These are phyloP conservation scores for Eristalinus aeneus DNA, from an alignment of 2,888 invertebrate genomes.

Conservation along the genomic window DNA sequence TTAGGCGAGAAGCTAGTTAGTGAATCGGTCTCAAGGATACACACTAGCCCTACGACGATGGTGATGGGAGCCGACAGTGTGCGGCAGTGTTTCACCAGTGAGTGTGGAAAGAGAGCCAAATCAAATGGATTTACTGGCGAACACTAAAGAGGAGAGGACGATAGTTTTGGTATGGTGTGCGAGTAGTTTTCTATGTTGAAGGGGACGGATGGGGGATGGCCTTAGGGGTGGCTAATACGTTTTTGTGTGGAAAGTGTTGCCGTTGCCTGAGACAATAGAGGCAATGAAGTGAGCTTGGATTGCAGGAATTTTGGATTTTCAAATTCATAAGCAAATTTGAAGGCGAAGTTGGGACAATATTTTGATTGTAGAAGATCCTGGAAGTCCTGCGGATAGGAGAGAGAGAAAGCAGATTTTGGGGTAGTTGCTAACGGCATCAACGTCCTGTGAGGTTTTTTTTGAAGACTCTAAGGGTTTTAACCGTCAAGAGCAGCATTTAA, in stretches of 20 bases:
- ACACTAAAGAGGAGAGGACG: slow-evolving; percentile 37
- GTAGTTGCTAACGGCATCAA: too few species aligned
- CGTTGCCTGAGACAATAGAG: neutral
- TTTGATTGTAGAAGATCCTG: too few species aligned
- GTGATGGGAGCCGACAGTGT: slow-evolving; percentile 1
- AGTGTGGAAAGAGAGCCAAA: slow-evolving; percentile 59
- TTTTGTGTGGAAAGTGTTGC: neutral
- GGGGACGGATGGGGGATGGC: neutral
- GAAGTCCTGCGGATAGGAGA: too few species aligned
- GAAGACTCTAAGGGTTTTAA: too few species aligned
- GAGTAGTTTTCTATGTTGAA: neutral
- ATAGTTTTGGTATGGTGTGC: slow-evolving; percentile 27
- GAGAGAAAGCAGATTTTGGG: too few species aligned
- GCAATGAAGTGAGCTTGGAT: too few species aligned
- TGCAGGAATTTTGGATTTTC: too few species aligned
- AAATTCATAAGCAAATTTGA: too few species aligned
- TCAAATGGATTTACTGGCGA: slow-evolving; percentile 52
- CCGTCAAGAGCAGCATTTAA: too few species aligned
- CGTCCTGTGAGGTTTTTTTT: too few species aligned
- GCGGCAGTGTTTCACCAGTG: neutral
- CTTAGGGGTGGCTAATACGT: neutral
- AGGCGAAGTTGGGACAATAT: too few species aligned
- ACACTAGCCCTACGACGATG: neutral
- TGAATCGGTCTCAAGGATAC: slow-evolving; percentile 55
- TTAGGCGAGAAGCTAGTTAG: slow-evolving; percentile 18